Evolutionary conservation across 2,888 invertebrate species (phyloP).

Genomic region (Mesorhabditis belari): DNA sequence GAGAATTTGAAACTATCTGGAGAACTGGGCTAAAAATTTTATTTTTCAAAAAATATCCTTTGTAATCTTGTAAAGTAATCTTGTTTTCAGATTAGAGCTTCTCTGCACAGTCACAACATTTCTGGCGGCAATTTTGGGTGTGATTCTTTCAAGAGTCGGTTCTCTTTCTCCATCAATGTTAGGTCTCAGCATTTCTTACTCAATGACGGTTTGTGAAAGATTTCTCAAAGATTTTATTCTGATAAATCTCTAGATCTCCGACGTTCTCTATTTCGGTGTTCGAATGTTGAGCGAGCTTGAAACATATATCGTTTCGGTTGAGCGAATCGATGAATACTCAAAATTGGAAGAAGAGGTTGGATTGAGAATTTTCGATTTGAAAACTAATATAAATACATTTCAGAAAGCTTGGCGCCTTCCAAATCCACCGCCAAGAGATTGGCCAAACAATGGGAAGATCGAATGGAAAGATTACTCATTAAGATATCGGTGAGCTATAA

Average conservation of each 20-base stretch:
- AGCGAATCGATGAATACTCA: conserved; percentile 84
- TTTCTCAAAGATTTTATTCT: background rate
- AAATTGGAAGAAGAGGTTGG: conserved; percentile 14
- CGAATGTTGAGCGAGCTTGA: conserved; percentile 92
- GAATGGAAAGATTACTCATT: conserved; percentile 44
- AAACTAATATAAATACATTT: background rate
- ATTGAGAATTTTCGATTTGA: background rate
- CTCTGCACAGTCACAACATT: background rate
- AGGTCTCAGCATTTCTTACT: conserved; percentile 60
- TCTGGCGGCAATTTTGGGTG: background rate
- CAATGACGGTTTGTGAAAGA: conserved; percentile 13
- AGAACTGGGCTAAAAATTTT: background rate
- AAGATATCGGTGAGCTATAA: conserved; percentile 38
- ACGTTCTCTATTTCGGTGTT: conserved; percentile 88
- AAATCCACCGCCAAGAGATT: conserved; percentile 21
- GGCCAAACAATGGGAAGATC: conserved; percentile 52
- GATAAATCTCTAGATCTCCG: conserved; percentile 67
- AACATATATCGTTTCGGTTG: conserved; percentile 92
- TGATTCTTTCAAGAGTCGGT: background rate
- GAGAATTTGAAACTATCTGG: background rate
- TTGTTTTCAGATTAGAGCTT: background rate
- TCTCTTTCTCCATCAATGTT: conserved; percentile 57
- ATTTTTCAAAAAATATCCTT: conserved; percentile 1
- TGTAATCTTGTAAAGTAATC: background rate
- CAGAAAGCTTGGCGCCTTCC: conserved; percentile 14